phyloP scores from a whole-genome alignment of 2,797 vertebrate species.

The Phrynocephalus forsythii region DNA sequence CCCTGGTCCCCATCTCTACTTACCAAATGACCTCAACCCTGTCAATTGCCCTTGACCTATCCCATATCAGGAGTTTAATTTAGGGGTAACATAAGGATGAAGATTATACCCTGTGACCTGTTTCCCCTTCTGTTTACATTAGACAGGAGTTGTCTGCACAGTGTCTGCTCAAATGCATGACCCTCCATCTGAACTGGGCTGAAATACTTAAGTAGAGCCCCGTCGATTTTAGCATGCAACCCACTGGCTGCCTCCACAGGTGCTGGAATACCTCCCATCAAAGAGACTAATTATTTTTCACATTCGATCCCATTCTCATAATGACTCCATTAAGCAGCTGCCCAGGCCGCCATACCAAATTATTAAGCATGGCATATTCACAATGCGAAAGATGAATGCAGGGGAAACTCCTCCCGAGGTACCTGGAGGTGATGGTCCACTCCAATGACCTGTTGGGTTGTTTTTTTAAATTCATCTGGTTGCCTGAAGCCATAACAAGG shows the following conservation, averaged over 20 bases:
- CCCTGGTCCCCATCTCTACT: too few relatives aligned
- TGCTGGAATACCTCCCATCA: background rate
- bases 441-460: slow-evolving; percentile 50
- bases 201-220: background rate
- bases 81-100: too few relatives aligned
- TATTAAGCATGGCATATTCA: slow-evolving; percentile 23
- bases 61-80: too few relatives aligned
- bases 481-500: slow-evolving; percentile 71
- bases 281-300: background rate
- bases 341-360: slow-evolving; percentile 9
- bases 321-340: slow-evolving; percentile 37
- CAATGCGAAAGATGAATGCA: slow-evolving; percentile 45
- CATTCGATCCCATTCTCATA: background rate
- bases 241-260: background rate
- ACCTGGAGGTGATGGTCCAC: slow-evolving; percentile 52
- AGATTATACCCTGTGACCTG: too few relatives aligned
- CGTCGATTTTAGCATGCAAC: background rate
- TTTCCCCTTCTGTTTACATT: too few relatives aligned
- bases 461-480: slow-evolving; percentile 53
- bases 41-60: too few relatives aligned
- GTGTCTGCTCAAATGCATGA: too few relatives aligned
- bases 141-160: too few relatives aligned
- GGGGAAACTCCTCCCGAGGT: slow-evolving; percentile 36
- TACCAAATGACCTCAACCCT: too few relatives aligned
- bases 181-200: background rate